These are phyloP conservation scores for Leptocoma aspasia DNA, from an alignment of 2,113 vertebrate genomes.

Conservation along the genomic window DNA sequence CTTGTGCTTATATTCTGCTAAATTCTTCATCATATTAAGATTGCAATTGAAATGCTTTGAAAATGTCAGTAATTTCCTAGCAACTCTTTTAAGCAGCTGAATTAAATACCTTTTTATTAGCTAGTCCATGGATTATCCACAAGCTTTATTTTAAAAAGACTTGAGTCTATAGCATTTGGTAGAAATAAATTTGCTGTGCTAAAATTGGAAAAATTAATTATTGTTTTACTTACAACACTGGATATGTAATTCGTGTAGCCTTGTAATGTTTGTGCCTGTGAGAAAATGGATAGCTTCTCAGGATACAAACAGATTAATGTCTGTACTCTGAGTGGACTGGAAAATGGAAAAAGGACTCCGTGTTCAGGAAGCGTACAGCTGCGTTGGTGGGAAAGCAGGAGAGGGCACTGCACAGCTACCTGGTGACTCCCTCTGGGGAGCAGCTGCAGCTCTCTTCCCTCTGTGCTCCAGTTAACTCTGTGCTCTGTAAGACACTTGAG, in stretches of 20 bases:
- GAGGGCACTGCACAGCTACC: background rate
- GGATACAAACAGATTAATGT: background rate
- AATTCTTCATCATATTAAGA: background rate
- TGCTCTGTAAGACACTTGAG: background rate
- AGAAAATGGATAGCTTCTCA: background rate
- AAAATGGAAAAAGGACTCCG: rapidly evolving
- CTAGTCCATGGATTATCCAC: background rate
- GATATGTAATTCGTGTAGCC: background rate
- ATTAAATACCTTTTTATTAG: conserved; percentile 40
- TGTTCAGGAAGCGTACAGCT: background rate
- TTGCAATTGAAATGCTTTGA: conserved; percentile 6
- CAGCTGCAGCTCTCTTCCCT: background rate
- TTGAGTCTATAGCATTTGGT: background rate
- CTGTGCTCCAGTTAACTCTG: background rate
- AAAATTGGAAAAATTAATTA: background rate
- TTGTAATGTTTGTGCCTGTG: background rate
- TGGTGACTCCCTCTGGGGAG: background rate
- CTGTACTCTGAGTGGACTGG: background rate
- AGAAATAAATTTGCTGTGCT: background rate
- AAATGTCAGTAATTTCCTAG: conserved; percentile 22
- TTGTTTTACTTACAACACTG: background rate
- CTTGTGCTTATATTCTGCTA: background rate
- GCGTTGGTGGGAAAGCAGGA: background rate
- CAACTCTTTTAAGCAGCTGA: conserved; percentile 35
- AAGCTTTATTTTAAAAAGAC: background rate